Conservation (phyloP, 2,113 vertebrate genomes). For the Cyprinodon variegatus region DNA sequence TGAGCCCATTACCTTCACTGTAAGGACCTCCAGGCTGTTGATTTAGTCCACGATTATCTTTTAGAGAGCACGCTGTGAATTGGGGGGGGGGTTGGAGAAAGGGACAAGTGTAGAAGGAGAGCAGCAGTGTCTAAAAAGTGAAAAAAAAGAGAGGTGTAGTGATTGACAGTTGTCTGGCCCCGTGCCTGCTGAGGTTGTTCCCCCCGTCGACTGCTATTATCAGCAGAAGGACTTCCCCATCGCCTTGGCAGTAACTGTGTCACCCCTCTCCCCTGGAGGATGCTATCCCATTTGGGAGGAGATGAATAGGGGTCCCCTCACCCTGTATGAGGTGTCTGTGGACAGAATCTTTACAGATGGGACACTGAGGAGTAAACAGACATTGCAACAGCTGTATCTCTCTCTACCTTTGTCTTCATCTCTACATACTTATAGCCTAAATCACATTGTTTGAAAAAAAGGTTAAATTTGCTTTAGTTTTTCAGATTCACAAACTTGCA, state of each 20-base stretch:
- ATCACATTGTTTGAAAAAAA: not conserved
- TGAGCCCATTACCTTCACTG: slow-evolving; percentile 43
- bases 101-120: slow-evolving; percentile 37
- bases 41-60: slow-evolving; percentile 30
- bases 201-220: slow-evolving; percentile 79
- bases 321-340: slow-evolving; percentile 73
- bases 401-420: not conserved
- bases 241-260: slow-evolving; percentile 74
- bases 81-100: slow-evolving; percentile 23
- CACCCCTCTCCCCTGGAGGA: slow-evolving; percentile 78
- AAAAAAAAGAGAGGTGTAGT: slow-evolving; percentile 55
- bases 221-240: slow-evolving; percentile 75
- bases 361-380: slow-evolving; percentile 71
- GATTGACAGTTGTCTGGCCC: slow-evolving; percentile 80
- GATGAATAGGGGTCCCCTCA: slow-evolving; percentile 79
- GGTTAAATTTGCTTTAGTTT: not conserved
- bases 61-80: slow-evolving; percentile 37
- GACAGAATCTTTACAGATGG: slow-evolving; percentile 69
- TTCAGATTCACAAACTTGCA: not conserved
- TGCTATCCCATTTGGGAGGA: slow-evolving; percentile 76
- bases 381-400: slow-evolving; percentile 68
- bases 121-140: slow-evolving; percentile 33
- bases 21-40: slow-evolving; percentile 42
- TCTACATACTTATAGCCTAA: not conserved
- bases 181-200: slow-evolving; percentile 77